Percentiles rank a stretch among this genome's conserved stretches.
Conservation (phyloP, 1,140 invertebrate genomes). For the Phocides pigmalion region DNA sequence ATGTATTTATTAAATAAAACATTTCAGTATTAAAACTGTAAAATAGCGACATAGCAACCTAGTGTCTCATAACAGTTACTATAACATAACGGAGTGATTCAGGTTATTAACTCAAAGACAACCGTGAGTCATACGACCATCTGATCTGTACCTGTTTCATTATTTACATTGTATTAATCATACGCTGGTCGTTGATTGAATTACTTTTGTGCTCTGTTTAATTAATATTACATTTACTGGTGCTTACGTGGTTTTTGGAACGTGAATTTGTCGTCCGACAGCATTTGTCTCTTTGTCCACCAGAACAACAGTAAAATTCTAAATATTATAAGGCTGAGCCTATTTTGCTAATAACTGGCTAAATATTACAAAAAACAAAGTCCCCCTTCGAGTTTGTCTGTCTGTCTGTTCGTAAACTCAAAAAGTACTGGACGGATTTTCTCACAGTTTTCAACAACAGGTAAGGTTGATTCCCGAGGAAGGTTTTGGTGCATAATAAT, state of each 20-base stretch:
- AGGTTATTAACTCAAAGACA: constrained; percentile 47
- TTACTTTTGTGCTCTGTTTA: constrained; percentile 36
- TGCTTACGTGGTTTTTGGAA: constrained; percentile 24
- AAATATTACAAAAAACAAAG: too few species aligned
- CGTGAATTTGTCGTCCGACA: constrained; percentile 10
- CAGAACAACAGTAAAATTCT: too few species aligned
- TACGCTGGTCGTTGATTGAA: constrained; percentile 31
- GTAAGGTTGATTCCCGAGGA: too few species aligned
- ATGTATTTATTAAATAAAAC: constrained; percentile 4
- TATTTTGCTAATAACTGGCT: too few species aligned
- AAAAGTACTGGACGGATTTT: too few species aligned
- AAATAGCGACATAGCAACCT: constrained; percentile 21
- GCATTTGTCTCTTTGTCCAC: neutral
- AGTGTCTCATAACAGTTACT: constrained; percentile 35
- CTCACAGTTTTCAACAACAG: too few species aligned
- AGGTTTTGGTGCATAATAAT: too few species aligned
- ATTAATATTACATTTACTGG: constrained; percentile 15
- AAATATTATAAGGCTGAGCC: too few species aligned
- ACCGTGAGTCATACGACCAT: constrained; percentile 43
- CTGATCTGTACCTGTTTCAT: constrained; percentile 46
- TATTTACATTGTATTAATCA: constrained; percentile 47
- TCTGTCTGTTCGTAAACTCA: too few species aligned
- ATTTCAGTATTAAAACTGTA: constrained; percentile 7
- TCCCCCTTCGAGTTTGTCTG: too few species aligned
- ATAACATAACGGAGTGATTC: constrained; percentile 49